A percentile compares a stretch with the other conserved stretches of the same genome.
These are phyloP conservation scores for Zaprionus vittiger DNA, from an alignment of 1,140 invertebrate species.

Conservation along the genomic window DNA sequence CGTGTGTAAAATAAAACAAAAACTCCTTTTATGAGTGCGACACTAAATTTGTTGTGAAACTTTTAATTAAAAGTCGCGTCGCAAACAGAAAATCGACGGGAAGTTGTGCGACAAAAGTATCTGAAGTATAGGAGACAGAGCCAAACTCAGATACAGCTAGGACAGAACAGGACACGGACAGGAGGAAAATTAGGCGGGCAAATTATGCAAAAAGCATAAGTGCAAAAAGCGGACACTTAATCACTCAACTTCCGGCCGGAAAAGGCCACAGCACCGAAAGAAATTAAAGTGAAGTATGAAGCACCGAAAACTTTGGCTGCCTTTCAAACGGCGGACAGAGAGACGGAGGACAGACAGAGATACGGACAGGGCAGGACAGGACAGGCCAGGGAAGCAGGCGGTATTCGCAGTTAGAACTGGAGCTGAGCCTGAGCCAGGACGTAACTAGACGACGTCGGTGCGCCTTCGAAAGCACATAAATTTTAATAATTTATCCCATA, in stretches of 20 bases:
- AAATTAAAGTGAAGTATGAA: conserved; percentile 72
- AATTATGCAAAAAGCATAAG: conserved; percentile 74
- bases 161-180: background rate
- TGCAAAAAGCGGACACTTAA: conserved; percentile 77
- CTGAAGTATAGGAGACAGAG: background rate
- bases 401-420: background rate
- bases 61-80: conserved; percentile 47
- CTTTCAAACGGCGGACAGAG: conserved; percentile 55
- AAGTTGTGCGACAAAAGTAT: background rate
- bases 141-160: conserved; percentile 17
- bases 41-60: conserved; percentile 35
- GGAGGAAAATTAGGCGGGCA: conserved; percentile 57
- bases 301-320: conserved; percentile 68
- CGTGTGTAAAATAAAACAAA: conserved; percentile 14
- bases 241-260: conserved; percentile 73
- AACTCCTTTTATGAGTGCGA: conserved; percentile 31
- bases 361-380: no score
- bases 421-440: conserved; percentile 9
- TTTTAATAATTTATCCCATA: conserved; percentile 83
- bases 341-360: background rate
- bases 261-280: conserved; percentile 55
- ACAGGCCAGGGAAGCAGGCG: background rate
- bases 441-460: conserved; percentile 33
- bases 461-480: conserved; percentile 77
- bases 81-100: conserved; percentile 1